Conservation (phyloP, 2,797 vertebrate species). For the Anomalospiza imberbis region DNA sequence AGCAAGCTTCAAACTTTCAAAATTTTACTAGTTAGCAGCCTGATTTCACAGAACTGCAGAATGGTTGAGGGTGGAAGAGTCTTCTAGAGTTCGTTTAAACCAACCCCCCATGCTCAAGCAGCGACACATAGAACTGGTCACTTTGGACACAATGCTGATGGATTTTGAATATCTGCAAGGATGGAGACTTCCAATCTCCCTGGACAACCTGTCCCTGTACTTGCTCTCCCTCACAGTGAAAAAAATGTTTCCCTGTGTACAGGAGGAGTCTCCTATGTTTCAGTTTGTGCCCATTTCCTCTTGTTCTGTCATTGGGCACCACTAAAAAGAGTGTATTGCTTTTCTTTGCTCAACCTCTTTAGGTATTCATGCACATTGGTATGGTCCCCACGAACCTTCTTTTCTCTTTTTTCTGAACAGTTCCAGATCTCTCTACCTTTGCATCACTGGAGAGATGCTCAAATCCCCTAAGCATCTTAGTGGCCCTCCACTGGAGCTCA, state of each 20-base stretch:
- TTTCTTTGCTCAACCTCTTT: not conserved
- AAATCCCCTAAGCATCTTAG: not conserved
- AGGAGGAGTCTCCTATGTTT: not conserved
- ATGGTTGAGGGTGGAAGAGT: not conserved
- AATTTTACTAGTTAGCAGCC: not conserved
- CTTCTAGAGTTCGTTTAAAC: not conserved
- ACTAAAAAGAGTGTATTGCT: not conserved
- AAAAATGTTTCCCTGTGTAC: not conserved
- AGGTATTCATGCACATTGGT: not conserved
- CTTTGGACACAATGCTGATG: not conserved
- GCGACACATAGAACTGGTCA: not conserved
- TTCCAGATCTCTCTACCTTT: not conserved
- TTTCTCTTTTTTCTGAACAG: not conserved
- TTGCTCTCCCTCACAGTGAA: not conserved
- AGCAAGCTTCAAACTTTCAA: not conserved
- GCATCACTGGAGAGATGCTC: not conserved
- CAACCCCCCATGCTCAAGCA: not conserved
- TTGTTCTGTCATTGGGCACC: not conserved
- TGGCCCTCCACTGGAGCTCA: not conserved
- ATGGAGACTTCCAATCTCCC: not conserved
- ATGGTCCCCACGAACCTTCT: fast-evolving
- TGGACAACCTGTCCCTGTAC: not conserved
- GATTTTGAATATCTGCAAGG: not conserved
- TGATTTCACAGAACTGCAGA: not conserved
- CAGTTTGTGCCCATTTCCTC: not conserved